Percentiles rank a stretch among this genome's conserved stretches.
These are phyloP conservation scores for Gobio occitaniae DNA, from an alignment of 2,797 vertebrate species.

Conservation along the genomic window DNA sequence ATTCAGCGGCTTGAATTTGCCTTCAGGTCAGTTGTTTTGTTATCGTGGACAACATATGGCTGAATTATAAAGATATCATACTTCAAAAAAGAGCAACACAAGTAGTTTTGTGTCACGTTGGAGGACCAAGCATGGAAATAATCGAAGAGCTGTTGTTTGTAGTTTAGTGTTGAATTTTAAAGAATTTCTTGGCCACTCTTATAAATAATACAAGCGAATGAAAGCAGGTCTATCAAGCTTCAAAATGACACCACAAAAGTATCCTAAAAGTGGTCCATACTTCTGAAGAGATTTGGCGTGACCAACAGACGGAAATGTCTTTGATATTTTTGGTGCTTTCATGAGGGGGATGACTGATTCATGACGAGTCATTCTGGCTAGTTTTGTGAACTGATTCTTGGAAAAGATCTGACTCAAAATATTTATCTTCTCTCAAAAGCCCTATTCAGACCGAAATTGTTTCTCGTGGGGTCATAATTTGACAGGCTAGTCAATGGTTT, in stretches of 20 bases:
- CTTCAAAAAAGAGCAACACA: neutral
- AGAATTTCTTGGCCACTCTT: neutral
- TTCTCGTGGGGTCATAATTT: too few species aligned
- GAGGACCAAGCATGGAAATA: neutral
- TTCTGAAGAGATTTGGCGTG: neutral
- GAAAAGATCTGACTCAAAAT: neutral
- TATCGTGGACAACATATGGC: neutral
- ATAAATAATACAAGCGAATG: neutral
- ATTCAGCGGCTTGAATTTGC: neutral
- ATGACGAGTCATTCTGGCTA: neutral
- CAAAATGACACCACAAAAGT: neutral
- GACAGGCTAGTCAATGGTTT: too few species aligned
- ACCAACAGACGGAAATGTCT: neutral
- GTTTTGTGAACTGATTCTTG: neutral
- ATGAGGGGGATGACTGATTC: neutral
- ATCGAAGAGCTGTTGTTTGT: neutral
- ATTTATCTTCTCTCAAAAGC: neutral
- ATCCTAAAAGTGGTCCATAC: neutral
- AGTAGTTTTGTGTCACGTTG: neutral
- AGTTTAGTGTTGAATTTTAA: neutral
- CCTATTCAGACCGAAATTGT: too few species aligned
- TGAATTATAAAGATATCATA: neutral
- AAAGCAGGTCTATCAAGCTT: neutral
- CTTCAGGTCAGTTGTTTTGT: constrained; percentile 18
- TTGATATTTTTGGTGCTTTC: neutral